A percentile compares a stretch with the other conserved stretches of the same genome.
phyloP scores from a whole-genome alignment of 1,140 invertebrate species.

The Chrysomallon squamiferum region DNA sequence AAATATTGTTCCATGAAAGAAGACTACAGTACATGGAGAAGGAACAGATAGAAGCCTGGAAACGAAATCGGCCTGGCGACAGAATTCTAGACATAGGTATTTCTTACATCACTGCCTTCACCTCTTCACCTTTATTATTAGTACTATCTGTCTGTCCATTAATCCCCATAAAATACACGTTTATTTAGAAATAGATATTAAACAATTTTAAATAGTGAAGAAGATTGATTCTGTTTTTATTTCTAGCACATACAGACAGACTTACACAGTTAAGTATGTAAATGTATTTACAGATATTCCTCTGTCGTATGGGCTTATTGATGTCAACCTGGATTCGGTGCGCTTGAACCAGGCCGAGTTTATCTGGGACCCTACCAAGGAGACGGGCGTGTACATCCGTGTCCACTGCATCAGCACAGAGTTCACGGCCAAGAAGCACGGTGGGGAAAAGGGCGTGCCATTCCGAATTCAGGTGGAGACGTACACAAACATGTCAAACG shows the following conservation, averaged over 20 bases:
- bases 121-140: no score
- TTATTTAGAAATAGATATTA: no score
- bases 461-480: conserved; percentile 88
- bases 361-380: conserved; percentile 94
- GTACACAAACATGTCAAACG: conserved; percentile 66
- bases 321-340: conserved; percentile 77
- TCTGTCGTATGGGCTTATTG: conserved; percentile 87
- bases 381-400: conserved; percentile 78
- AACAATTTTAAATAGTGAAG: no score
- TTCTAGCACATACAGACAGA: no score
- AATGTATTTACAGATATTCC: conserved; percentile 84
- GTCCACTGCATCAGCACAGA: conserved; percentile 97
- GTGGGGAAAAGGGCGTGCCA: conserved; percentile 96
- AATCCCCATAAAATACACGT: no score
- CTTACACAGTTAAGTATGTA: no score
- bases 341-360: conserved; percentile 87
- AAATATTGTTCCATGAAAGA: conserved; percentile 94
- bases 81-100: conserved; percentile 81
- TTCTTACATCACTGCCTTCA: no score
- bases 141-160: no score
- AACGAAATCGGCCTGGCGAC: conserved; percentile 84
- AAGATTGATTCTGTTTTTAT: no score
- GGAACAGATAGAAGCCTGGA: conserved; percentile 92
- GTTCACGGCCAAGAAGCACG: conserved; percentile 97
- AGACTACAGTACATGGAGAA: conserved; percentile 94